Base-by-base conservation (phyloP, 1,140 invertebrate genomes). In the Lucilia sericata region DNA sequence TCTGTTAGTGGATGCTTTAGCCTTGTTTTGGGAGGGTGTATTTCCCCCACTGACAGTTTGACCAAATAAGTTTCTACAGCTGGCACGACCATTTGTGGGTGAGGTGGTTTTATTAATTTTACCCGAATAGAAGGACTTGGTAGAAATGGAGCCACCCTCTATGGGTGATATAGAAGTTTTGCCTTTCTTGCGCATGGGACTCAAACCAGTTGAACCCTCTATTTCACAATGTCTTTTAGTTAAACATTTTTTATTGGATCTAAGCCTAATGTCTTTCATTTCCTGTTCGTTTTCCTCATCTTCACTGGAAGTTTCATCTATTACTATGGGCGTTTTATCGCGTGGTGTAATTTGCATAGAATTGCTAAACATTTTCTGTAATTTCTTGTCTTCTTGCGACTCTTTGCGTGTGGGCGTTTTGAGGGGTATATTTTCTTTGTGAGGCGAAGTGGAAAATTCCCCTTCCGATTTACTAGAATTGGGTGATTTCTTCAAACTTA, bases 271-370 rank as follows among this genome's bases (percentile, higher is more conserved):
- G 42, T 12, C 19, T 49, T 4, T 80, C 42, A 0, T 21, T 21
- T 14, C 49, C 5, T 84, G 36, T 84, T 70, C 70, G 60, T 14
- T 17, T 21, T 85, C 75, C 25, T 78, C 75, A 21, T 80, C 76
- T 25, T 80, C 76, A 80, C 76, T 80, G 34, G 51, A 82, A 25
- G 78, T 70, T 13, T 75, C 49, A 42, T 84, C 21, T 34, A 51
- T 82, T 10, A 74, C 47, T 9, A 19, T 76, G 30, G 30, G 47
- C 42, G 42, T 42, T 13, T 81, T 36, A 75, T 51, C 47, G 55
- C n/a, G 65, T 4, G 65, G 81, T 4, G 14, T 85, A 84, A 5
- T 85, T 85, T 8, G 84, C 36, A 19, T 86, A 85, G 5, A 86
- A 82, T 74, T 80, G 19, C 19, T 82, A 21, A 84, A 82, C 81